Conservation (phyloP, 2,797 vertebrate genomes). For the Geotrypetes seraphini region DNA sequence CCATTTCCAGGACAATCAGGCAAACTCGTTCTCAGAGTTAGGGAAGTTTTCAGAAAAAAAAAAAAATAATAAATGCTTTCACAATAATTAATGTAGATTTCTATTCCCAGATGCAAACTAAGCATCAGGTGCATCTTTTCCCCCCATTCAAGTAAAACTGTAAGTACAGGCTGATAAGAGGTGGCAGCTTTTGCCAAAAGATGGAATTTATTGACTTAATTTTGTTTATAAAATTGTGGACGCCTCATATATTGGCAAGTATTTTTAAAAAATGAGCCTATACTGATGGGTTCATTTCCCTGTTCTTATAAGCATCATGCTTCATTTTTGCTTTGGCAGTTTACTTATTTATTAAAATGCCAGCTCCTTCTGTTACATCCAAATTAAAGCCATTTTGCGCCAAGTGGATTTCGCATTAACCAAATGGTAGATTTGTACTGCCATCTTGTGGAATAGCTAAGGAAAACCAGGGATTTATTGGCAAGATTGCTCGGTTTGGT, state of each 20-base stretch:
- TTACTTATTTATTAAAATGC: slow-evolving; percentile 7
- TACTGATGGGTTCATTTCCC: background rate
- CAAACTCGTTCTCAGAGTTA: no score
- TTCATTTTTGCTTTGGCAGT: slow-evolving; percentile 3
- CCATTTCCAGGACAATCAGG: no score
- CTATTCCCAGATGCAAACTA: no score
- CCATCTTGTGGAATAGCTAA: slow-evolving; percentile 2
- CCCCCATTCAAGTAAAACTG: no score
- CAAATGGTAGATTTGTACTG: slow-evolving; percentile 1
- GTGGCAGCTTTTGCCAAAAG: no score
- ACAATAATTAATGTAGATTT: no score
- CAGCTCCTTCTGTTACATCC: slow-evolving; percentile 7
- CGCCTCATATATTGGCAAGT: background rate
- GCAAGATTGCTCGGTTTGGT: background rate
- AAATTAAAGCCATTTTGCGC: slow-evolving; percentile 5
- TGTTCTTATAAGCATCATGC: slow-evolving; percentile 4
- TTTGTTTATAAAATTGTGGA: background rate
- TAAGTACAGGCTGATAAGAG: no score
- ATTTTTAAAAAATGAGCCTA: background rate
- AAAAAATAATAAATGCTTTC: no score
- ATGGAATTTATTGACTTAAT: background rate
- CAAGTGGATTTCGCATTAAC: background rate
- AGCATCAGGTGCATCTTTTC: no score
- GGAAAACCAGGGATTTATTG: background rate
- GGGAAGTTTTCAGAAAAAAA: no score